Base-by-base conservation (phyloP, 2,888 invertebrate genomes). In the Dryococelus australis region DNA sequence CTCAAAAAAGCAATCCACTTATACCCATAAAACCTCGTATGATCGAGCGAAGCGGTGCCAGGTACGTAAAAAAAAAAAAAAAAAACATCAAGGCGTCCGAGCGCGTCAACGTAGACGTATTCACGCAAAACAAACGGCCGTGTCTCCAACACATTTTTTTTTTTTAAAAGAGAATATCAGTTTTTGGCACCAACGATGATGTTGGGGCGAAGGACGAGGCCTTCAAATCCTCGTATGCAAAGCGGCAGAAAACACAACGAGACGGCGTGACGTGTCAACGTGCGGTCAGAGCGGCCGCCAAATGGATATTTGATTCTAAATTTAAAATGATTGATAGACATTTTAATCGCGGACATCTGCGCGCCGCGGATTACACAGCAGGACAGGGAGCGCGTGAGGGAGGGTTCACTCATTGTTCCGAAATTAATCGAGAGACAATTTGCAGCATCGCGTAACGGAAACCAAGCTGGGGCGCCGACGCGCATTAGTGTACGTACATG, bases 361-460 rank as follows among this genome's bases (percentile, higher is more conserved):
- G 65, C 65, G n/a, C 65, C 24, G n/a, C n/a, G 65, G 65, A 65
- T 65, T n/a, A n/a, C 65, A n/a, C 65, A n/a, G n/a, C n/a, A n/a
- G n/a, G n/a, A n/a, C n/a, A n/a, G n/a, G n/a, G n/a, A n/a, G n/a
- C n/a, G n/a, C n/a, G n/a, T n/a, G n/a, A n/a, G n/a, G n/a, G n/a
- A n/a, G n/a, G n/a, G n/a, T 20, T 24, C 65, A 20, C 65, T 65
- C 65, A 65, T 65, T 65, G 65, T 65, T 65, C 65, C n/a, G 65
- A 65, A 65, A 65, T 65, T 65, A 65, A 65, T 65, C 65, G 65
- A 65, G 65, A 65, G 65, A 65, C 65, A 65, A 65, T 65, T 65
- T 65, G 65, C 65, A 65, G 65, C n/a, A n/a, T n/a, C n/a, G 65
- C 65, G 65, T 65, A 0, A 65, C 8, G 12, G 65, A 65, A 0